These are phyloP conservation scores for Piprites chloris DNA, from an alignment of 2,113 vertebrate genomes.

Conservation along the genomic window DNA sequence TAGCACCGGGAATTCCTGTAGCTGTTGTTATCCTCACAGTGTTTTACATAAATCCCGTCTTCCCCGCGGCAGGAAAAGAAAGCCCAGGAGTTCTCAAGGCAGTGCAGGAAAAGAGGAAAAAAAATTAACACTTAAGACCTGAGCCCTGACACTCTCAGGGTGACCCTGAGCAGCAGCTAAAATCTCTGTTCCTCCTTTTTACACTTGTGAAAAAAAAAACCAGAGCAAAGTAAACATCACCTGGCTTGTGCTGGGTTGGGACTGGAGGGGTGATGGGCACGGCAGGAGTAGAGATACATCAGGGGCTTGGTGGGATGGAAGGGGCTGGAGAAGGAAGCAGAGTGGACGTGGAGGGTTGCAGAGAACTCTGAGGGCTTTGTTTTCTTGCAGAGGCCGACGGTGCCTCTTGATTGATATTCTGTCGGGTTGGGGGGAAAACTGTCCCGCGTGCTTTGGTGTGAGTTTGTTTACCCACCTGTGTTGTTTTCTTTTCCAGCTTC, in stretches of 20 bases:
- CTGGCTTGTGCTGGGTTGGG: background rate
- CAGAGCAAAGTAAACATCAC: background rate
- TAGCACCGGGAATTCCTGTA: background rate
- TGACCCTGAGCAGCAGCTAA: background rate
- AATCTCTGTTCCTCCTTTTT: background rate
- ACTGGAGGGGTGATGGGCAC: background rate
- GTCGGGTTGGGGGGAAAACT: background rate
- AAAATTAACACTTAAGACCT: background rate
- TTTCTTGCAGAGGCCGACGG: background rate
- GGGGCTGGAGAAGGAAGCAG: background rate
- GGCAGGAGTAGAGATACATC: background rate
- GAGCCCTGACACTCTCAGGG: background rate
- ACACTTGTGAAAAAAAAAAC: background rate
- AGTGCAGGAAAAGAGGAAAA: background rate
- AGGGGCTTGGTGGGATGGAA: background rate
- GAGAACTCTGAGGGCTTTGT: background rate
- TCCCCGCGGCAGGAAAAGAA: background rate
- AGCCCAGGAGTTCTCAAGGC: background rate
- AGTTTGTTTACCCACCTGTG: background rate
- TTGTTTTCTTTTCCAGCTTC: constrained; percentile 79
- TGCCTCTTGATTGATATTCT: background rate
- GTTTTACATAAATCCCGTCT: background rate
- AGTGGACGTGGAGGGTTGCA: background rate
- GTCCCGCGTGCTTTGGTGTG: background rate
- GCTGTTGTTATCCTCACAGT: background rate